Conservation (phyloP, 2,113 vertebrate genomes). For the Pteronura brasiliensis region DNA sequence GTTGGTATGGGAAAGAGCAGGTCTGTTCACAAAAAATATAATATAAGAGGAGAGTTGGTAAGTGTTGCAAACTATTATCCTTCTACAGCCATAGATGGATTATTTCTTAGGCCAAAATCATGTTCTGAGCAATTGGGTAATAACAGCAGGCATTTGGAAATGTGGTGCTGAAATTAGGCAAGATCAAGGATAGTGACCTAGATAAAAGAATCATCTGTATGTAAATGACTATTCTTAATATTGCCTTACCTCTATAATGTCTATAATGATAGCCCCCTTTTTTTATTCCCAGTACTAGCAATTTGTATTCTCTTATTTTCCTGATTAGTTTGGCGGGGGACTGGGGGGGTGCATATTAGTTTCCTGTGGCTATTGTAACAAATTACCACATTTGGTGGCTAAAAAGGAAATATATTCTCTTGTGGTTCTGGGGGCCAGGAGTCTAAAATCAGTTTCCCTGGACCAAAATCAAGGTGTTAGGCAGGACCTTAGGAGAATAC, state of each 20-base stretch:
- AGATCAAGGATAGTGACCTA: not conserved
- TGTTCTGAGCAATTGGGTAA: not conserved
- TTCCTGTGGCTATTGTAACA: not conserved
- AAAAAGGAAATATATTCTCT: not conserved
- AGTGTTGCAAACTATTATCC: not conserved
- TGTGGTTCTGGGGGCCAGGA: not conserved
- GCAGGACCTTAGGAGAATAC: not conserved
- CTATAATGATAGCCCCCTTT: not conserved
- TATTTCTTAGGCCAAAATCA: not conserved
- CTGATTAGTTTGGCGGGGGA: not conserved
- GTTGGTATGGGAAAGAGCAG: not conserved
- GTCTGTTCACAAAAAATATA: not conserved
- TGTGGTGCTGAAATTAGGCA: not conserved
- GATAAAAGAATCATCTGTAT: not conserved
- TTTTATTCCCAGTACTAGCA: not conserved
- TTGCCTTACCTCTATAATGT: not conserved
- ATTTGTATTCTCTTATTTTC: not conserved
- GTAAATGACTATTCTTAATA: not conserved
- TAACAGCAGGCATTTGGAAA: not conserved
- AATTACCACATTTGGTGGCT: not conserved
- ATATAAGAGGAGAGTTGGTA: not conserved
- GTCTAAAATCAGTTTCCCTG: not conserved
- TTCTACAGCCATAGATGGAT: not conserved
- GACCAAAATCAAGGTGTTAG: not conserved
- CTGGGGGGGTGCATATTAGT: not conserved